Base-by-base conservation (phyloP, 2,113 vertebrate species). In the Setophaga kirtlandii region DNA sequence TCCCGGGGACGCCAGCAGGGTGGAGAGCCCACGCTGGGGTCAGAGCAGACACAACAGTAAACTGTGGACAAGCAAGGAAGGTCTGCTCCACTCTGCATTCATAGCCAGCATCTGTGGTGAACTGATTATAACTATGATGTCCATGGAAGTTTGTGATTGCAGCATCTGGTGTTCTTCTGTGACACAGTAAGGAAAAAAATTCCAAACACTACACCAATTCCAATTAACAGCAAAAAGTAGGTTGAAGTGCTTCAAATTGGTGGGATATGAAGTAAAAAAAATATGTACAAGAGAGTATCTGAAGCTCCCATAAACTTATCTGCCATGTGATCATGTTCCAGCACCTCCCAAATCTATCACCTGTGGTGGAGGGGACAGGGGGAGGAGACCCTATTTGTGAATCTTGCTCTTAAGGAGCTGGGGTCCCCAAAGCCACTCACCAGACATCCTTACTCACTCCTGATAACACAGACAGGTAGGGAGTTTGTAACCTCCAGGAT, bases 1-100 rank as follows among this genome's bases (percentile, higher is more conserved):
- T 81, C 28, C 39, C 1, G 23, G 3, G 16, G 58, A n/a, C 0
- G 0, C 42, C 67, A 85, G 69, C 33, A n/a, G 11, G 10, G n/a
- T 37, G 47, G 9, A 71, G 53, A 73, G 47, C 25, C 11, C 49
- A n/a, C 0, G 0, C 25, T 19, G 62, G n/a, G 35, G 23, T 46
- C 68, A 87, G 30, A 77, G 49, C 47, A 58, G 10, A 17, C 31
- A 41, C 15, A 70, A 35, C 16, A 56, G 46, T 15, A 30, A 90
- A 31, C n/a, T 37, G 7, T 1, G 22, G 37, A 46, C 31, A n/a
- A 63, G 65, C 17, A 63, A 46, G 5, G 30, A 73, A 50, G 21
- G 14, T 22, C 53, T 90, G 25, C 30, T 70, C 15, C 6, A 2
- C 22, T 33, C 30, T 50, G 27, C 41, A 47, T 22, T 64, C 49